Evolutionary conservation across 2,888 invertebrate genomes (phyloP).

Genomic region (Nemurella pictetii): DNA sequence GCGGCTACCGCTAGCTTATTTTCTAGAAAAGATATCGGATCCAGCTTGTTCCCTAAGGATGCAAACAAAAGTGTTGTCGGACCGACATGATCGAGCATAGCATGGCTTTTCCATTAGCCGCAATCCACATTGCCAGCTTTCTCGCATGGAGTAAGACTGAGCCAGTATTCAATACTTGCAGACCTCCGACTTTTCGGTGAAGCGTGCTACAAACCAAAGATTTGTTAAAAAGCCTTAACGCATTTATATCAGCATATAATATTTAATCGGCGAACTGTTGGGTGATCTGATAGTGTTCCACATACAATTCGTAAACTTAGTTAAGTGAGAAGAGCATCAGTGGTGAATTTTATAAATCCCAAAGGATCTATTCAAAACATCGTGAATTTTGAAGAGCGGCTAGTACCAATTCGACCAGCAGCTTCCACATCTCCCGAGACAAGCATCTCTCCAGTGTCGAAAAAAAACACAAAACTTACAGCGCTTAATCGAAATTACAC

Average conservation of each 20-base stretch:
- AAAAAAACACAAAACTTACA: background rate
- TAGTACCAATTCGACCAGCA: too few relatives aligned
- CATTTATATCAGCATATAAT: background rate
- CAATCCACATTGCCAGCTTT: background rate
- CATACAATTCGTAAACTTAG: background rate
- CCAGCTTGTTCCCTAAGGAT: background rate
- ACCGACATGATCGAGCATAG: background rate
- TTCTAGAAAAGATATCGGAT: background rate
- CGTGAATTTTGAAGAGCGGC: background rate
- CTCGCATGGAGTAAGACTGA: background rate
- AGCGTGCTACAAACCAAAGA: background rate
- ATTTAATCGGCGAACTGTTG: background rate
- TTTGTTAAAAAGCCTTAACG: background rate
- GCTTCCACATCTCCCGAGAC: background rate
- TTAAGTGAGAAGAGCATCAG: background rate
- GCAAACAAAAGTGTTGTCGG: constrained; percentile 10
- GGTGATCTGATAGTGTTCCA: background rate
- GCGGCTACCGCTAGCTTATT: background rate
- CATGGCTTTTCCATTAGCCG: constrained; percentile 23
- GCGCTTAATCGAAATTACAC: background rate
- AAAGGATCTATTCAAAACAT: background rate
- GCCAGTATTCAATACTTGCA: background rate
- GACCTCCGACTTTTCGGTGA: background rate
- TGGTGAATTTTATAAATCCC: background rate
- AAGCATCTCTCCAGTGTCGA: background rate